Conservation (phyloP, 2,888 invertebrate species). For the Brenthis ino region DNA sequence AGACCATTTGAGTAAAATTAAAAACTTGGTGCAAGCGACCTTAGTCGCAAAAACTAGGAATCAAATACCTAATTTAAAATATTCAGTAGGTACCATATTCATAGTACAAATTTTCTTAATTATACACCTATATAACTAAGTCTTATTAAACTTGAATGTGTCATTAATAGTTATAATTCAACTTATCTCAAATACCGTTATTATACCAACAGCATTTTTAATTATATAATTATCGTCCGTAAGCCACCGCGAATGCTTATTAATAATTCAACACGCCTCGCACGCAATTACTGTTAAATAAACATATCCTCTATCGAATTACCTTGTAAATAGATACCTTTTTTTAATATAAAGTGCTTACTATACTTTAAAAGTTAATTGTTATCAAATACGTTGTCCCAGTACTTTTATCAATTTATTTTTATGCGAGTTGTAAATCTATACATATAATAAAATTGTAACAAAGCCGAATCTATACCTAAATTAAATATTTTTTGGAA, state of each 20-base stretch:
- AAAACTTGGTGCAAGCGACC: not conserved
- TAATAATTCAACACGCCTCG: conserved; percentile 36
- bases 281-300: conserved; percentile 38
- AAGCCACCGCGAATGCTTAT: conserved; percentile 40
- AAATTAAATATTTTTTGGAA: too few species aligned
- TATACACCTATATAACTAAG: not conserved
- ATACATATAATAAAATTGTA: too few species aligned
- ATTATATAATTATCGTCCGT: conserved; percentile 37
- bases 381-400: not conserved
- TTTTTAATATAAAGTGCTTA: conserved; percentile 10
- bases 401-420: not conserved
- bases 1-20: too few species aligned
- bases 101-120: not conserved
- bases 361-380: not conserved
- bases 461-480: too few species aligned
- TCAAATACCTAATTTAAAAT: too few species aligned
- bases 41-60: too few species aligned
- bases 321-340: conserved; percentile 30
- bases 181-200: conserved; percentile 34
- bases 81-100: not conserved
- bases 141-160: conserved; percentile 22
- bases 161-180: conserved; percentile 27
- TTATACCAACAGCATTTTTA: conserved; percentile 35
- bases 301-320: conserved; percentile 35
- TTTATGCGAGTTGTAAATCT: too few species aligned